These are phyloP conservation scores for Meta bourneti DNA, from an alignment of 2,888 invertebrate genomes.

Conservation along the genomic window DNA sequence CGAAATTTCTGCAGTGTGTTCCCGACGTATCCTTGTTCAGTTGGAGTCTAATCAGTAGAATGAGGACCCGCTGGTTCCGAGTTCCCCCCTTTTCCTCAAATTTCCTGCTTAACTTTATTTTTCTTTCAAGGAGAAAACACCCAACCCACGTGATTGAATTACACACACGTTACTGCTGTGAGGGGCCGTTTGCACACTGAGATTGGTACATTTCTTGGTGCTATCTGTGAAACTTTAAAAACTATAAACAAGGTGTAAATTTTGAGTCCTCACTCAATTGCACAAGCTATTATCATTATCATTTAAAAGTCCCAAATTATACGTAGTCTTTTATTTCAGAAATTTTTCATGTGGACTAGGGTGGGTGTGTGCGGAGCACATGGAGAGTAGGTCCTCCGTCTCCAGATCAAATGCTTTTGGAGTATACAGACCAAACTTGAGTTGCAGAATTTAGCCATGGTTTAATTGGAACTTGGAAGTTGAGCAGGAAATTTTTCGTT, in stretches of 20 bases:
- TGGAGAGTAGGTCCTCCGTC: too few relatives aligned
- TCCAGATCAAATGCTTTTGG: too few relatives aligned
- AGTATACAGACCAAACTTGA: too few relatives aligned
- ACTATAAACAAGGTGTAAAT: too few relatives aligned
- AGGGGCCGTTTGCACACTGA: constrained; percentile 16
- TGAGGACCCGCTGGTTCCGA: neutral
- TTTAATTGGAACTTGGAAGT: too few relatives aligned
- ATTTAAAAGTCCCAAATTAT: neutral
- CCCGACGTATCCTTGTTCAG: neutral
- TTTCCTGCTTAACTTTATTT: constrained; percentile 52
- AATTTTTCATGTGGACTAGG: too few relatives aligned
- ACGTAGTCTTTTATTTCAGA: too few relatives aligned
- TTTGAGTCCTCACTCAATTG: too few relatives aligned
- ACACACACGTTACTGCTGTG: constrained; percentile 44
- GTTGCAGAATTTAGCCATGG: too few relatives aligned
- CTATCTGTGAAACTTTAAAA: too few relatives aligned
- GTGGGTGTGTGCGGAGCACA: too few relatives aligned
- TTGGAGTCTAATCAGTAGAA: constrained; percentile 50
- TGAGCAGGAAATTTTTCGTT: too few relatives aligned
- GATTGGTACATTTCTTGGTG: neutral
- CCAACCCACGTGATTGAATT: constrained; percentile 74
- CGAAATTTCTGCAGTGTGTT: constrained; percentile 46
- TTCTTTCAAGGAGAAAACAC: constrained; percentile 58
- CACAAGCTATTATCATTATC: neutral
- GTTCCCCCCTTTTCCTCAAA: constrained; percentile 55